Conservation (phyloP, 1,140 invertebrate genomes). For the Brachionus sp. region DNA sequence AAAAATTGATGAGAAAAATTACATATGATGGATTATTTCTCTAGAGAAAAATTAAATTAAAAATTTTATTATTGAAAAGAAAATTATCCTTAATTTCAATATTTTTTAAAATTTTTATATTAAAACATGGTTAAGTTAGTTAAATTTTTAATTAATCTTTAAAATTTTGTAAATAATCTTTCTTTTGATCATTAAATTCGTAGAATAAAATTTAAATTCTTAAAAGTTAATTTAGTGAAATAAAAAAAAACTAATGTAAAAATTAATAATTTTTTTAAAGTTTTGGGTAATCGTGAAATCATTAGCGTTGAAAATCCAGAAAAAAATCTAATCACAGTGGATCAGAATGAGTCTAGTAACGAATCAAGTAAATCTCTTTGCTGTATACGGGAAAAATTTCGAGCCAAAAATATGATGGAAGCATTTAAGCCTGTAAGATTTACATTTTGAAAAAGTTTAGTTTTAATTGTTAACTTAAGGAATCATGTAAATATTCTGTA, state of each 20-base stretch:
- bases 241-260: not conserved
- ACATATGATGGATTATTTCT: too few species aligned
- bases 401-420: slow-evolving; percentile 29
- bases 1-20: too few species aligned
- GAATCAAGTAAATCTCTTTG: not conserved
- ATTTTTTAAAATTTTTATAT: not conserved
- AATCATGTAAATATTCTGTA: slow-evolving; percentile 76
- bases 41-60: too few species aligned
- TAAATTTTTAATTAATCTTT: not conserved
- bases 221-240: not conserved
- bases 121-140: not conserved
- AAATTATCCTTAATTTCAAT: not conserved
- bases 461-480: slow-evolving; percentile 58
- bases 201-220: not conserved
- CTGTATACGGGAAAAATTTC: not conserved
- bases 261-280: not conserved
- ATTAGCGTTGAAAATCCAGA: not conserved
- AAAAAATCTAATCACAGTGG: not conserved
- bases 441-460: not conserved
- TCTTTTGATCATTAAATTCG: not conserved
- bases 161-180: not conserved
- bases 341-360: not conserved
- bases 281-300: slow-evolving; percentile 30
- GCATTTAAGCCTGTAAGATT: slow-evolving; percentile 18
- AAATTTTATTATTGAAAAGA: not conserved